phyloP scores from a whole-genome alignment of 2,888 invertebrate genomes.

The Epinotia nisella region DNA sequence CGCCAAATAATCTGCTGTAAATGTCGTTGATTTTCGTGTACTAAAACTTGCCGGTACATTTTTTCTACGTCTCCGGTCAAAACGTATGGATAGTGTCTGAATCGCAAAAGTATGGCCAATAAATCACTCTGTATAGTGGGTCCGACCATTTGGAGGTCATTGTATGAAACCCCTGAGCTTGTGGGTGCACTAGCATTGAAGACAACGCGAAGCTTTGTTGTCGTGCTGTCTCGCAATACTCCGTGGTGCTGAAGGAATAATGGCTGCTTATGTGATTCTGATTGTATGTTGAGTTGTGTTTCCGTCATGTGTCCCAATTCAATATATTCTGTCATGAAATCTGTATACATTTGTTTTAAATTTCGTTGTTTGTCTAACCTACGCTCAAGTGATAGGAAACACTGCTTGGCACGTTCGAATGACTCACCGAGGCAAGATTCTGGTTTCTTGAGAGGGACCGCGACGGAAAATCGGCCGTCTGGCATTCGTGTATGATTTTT shows the following conservation, averaged over 20 bases:
- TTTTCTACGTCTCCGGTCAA: conserved; percentile 20
- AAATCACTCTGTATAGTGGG: conserved; percentile 31
- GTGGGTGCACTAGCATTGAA: conserved; percentile 26
- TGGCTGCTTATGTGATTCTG: not conserved
- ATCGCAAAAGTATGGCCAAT: conserved; percentile 24
- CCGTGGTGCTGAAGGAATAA: conserved; percentile 10
- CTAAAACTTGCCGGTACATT: not conserved
- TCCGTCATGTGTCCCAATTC: conserved; percentile 28
- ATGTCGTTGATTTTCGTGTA: conserved; percentile 29
- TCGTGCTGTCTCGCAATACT: conserved; percentile 13
- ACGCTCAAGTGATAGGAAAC: conserved; percentile 5
- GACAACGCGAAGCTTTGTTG: conserved; percentile 12
- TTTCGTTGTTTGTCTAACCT: conserved; percentile 9
- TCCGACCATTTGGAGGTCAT: conserved; percentile 34
- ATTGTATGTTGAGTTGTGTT: not conserved
- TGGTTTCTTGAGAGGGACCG: conserved; percentile 35
- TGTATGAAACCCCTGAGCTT: conserved; percentile 28
- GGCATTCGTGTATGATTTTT: conserved; percentile 24
- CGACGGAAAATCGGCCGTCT: conserved; percentile 31
- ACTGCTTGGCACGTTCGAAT: conserved; percentile 22
- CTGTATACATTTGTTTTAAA: conserved; percentile 31
- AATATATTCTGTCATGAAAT: conserved; percentile 30
- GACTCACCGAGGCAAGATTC: conserved; percentile 25
- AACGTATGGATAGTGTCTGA: conserved; percentile 26
- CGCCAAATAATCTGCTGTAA: conserved; percentile 25